Base-by-base conservation (phyloP, 2,797 vertebrate species). In the Hylomyscus alleni region DNA sequence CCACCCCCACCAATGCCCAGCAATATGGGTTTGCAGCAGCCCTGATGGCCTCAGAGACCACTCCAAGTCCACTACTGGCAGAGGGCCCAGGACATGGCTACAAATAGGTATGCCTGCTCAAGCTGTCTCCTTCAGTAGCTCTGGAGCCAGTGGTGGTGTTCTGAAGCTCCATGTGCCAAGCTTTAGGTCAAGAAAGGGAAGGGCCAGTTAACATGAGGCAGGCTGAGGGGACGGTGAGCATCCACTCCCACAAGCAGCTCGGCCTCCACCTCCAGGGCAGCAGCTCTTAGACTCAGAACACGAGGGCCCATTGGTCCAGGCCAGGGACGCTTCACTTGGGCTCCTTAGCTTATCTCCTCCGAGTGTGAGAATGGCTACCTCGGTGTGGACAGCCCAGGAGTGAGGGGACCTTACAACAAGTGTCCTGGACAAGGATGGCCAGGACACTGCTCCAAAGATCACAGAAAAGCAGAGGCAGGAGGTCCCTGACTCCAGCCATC, bases 1-100 rank as follows among this genome's bases (percentile, higher is more conserved):
- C 2, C 20, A 44, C 15, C 8, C 17, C 14, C 7, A 7, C 15
- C 67, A 6, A 3, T 44, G 44, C 22, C 3, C 0, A 58, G 15
- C 1, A 1, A 17, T 37, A 15, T 2, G 22, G n/a, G 31, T 62
- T 67, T 89, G 34, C 6, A 77, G 56, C 10, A 19, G 31, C 50
- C 37, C 44, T 0, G 72, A 60, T 52, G 93, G 40, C 3, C 58
- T 37, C 0, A 0, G 67, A 58, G 75, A 22, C 65, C 80, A n/a
- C 7, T 44, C 13, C 20, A 0, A 20, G 20, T 24, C 56, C 7
- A 47, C 1, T 6, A 2, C 37, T 34, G 58, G 87, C 9, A 6
- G 37, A 94, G 75, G 52, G n/a, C 31, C 22, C 4, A 5, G n/a
- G 40, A 60, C 11, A 14, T 54, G 7, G 22, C 40, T 11, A 2